A percentile compares a stretch with the other conserved stretches of the same genome.
Conservation (phyloP, 1,140 invertebrate species). For the Hylyphantes graminicola region DNA sequence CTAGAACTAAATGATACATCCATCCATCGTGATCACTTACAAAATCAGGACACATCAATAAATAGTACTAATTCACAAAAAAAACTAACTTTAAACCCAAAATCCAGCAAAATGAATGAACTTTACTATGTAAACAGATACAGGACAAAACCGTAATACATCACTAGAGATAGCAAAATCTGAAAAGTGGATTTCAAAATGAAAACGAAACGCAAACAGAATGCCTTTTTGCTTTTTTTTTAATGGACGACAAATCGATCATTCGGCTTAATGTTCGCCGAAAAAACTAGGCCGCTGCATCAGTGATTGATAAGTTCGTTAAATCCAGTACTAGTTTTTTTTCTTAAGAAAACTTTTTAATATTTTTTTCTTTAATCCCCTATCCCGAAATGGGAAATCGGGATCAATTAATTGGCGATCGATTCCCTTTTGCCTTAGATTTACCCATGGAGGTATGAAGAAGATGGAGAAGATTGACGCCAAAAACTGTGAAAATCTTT, state of each 20-base stretch:
- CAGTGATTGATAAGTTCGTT: slow-evolving; percentile 31
- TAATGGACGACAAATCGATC: slow-evolving; percentile 10
- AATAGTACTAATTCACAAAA: no score
- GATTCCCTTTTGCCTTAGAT: background rate
- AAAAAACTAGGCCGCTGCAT: slow-evolving; percentile 3
- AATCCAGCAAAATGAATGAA: no score
- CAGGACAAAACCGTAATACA: no score
- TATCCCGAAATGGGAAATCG: background rate
- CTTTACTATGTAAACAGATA: no score
- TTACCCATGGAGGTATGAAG: no score
- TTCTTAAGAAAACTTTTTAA: slow-evolving; percentile 5
- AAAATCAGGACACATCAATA: no score
- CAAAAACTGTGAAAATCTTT: no score
- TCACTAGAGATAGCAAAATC: background rate
- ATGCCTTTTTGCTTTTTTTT: background rate
- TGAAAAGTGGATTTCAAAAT: background rate
- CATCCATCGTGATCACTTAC: no score
- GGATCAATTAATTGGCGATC: slow-evolving; percentile 5
- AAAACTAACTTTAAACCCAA: no score
- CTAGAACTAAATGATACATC: no score
- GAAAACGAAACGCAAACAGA: background rate
- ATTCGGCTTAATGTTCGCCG: background rate
- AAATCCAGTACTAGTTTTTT: background rate
- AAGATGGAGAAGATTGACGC: no score
- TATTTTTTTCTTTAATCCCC: background rate